Evolutionary conservation across 2,888 invertebrate species (phyloP).

Genomic region (Mythimna albipuncta): DNA sequence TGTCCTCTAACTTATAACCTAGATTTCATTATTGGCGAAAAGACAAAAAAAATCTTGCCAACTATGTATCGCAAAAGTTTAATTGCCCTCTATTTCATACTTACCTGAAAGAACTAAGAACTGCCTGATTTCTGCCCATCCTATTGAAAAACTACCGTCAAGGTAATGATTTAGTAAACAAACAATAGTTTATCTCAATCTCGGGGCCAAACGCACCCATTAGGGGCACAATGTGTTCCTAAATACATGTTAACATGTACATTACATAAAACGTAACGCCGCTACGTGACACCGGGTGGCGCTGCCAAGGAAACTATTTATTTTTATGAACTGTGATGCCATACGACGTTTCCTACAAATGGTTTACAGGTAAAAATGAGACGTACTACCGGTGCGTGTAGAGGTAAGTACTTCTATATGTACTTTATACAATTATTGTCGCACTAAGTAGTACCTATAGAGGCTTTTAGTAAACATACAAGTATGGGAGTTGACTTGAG

Average conservation of each 20-base stretch:
- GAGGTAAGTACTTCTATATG: not conserved
- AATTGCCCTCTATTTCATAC: too few relatives aligned
- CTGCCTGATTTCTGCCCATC: not conserved
- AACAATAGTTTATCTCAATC: constrained; percentile 58
- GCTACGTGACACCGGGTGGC: constrained; percentile 62
- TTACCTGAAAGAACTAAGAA: too few relatives aligned
- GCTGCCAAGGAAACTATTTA: constrained; percentile 51
- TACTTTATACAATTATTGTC: not conserved
- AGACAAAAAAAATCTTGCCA: too few relatives aligned
- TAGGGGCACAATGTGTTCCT: constrained; percentile 53
- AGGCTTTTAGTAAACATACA: not conserved
- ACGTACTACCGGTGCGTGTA: not conserved
- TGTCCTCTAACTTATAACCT: too few relatives aligned
- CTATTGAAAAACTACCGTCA: constrained; percentile 18
- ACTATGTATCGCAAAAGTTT: too few relatives aligned
- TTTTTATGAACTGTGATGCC: constrained; percentile 48
- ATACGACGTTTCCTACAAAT: constrained; percentile 34
- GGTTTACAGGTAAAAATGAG: not conserved
- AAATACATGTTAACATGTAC: constrained; percentile 56
- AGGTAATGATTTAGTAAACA: constrained; percentile 49
- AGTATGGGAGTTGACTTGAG: too few relatives aligned
- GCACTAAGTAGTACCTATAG: not conserved
- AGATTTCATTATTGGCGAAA: too few relatives aligned
- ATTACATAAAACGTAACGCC: constrained; percentile 55
- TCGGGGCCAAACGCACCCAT: constrained; percentile 54